Evolutionary conservation across 2,113 vertebrate species (phyloP), one percentile per base, ranked within the genome.

Genomic region (Falcunculus frontatus): DNA sequence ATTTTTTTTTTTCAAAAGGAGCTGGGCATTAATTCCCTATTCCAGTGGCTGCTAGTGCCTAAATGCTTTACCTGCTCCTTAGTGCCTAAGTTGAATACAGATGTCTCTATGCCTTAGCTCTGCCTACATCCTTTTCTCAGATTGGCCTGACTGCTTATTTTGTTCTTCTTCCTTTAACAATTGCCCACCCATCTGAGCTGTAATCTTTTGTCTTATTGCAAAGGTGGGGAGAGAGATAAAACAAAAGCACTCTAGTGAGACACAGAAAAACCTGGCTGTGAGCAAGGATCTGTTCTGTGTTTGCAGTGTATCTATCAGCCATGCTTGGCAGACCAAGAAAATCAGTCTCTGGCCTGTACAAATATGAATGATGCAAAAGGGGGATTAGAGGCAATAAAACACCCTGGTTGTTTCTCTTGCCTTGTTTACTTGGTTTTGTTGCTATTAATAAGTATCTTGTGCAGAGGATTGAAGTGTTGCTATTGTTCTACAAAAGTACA

Each of bases 311-410:
- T 91, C 9, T 22, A 44, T 90, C 85, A 86, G 87, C 87, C 57
- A 35, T 57, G 82, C 85, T 84, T 93, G 85, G 87, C 72, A 91
- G 64, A 84, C 91, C 93, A 91, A 73, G 84, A 49, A 90, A 80
- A 93, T 88, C 53, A 0, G 53, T 91, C 42, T 46, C 46, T 81
- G 75, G 42, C 39, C 90, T 52, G 55, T 70, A 39, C 74, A 93
- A 97, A 83, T 69, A 91, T 80, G 75, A 89, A 88, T 86, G 72
- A 93, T 93, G 59, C 59, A 70, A 83, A 92, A 84, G 67, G 27
- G 87, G 67, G 39, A 63, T 88, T 95, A 88, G 59, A 57, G 5
- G 35, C 33, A 52, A 42, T 88, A 63, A 94, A 93, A 93, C 16
- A 70, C n/a, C 46, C 46, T 46, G 16, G 16, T 29, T 77, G 33